Evolutionary conservation across 2,797 vertebrate species (phyloP).

Genomic region (Lycodopsis pacificus): DNA sequence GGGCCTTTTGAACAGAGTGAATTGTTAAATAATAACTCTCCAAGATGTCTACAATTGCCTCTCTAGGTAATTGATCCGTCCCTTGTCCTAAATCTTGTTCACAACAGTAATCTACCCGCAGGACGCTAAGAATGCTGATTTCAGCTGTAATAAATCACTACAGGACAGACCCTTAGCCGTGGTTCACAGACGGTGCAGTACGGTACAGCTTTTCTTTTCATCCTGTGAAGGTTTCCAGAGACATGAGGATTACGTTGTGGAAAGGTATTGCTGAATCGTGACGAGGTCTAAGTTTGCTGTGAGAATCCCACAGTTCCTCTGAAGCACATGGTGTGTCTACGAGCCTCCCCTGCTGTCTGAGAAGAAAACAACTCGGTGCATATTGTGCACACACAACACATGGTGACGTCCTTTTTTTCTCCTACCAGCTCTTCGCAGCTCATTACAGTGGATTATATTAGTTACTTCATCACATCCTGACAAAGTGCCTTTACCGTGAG

Average conservation of each 20-base stretch:
- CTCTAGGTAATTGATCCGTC: constrained; percentile 60
- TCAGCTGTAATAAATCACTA: constrained; percentile 61
- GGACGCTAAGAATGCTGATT: constrained; percentile 54
- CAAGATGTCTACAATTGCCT: constrained; percentile 55
- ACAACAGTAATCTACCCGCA: constrained; percentile 56
- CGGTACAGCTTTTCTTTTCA: no score
- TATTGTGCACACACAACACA: constrained; percentile 31
- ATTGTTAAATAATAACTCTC: constrained; percentile 48
- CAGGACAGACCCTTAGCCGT: constrained; percentile 32
- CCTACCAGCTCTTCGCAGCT: constrained; percentile 3
- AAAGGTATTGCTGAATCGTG: constrained; percentile 45
- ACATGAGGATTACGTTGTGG: constrained; percentile 6
- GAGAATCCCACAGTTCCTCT: constrained; percentile 44
- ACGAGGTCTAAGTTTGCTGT: constrained; percentile 22
- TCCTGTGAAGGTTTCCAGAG: constrained; percentile 19
- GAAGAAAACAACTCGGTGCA: constrained; percentile 33
- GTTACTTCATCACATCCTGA: constrained; percentile 22
- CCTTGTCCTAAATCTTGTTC: constrained; percentile 65
- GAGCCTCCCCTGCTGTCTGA: constrained; percentile 25
- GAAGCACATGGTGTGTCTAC: constrained; percentile 45
- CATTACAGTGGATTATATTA: constrained; percentile 6
- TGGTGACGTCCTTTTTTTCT: neutral
- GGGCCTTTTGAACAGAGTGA: constrained; percentile 11
- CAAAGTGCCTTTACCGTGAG: constrained; percentile 28
- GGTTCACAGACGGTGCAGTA: constrained; percentile 24